Evolutionary conservation across 1,140 invertebrate species (phyloP).

Genomic region (Ruditapes philippinarum): DNA sequence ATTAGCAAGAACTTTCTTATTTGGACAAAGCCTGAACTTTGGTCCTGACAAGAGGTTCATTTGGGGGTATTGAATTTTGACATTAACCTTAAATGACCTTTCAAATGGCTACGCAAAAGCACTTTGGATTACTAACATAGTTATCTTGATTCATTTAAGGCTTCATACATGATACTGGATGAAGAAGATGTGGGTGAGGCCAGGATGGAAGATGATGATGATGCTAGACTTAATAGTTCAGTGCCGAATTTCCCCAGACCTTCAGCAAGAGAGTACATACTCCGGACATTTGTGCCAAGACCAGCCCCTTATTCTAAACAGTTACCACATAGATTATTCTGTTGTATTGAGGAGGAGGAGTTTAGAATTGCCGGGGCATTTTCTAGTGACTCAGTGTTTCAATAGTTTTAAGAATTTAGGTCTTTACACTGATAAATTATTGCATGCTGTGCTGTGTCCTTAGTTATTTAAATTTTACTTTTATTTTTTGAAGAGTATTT

Average conservation of each 20-base stretch:
- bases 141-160: slow-evolving; percentile 72
- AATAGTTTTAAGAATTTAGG: too few relatives aligned
- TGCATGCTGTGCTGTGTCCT: too few relatives aligned
- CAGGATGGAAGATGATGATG: not conserved
- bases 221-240: slow-evolving; percentile 54
- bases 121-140: too few relatives aligned
- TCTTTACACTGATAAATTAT: too few relatives aligned
- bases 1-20: too few relatives aligned
- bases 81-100: too few relatives aligned
- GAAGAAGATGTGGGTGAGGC: slow-evolving; percentile 55
- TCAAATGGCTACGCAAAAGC: too few relatives aligned
- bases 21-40: too few relatives aligned
- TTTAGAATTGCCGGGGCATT: slow-evolving; percentile 91
- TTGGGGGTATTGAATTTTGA: too few relatives aligned
- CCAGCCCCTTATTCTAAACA: slow-evolving; percentile 90
- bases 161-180: slow-evolving; percentile 81
- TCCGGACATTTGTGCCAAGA: slow-evolving; percentile 89
- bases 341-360: slow-evolving; percentile 89
- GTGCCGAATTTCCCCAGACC: slow-evolving; percentile 89
- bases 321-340: slow-evolving; percentile 90
- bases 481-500: too few relatives aligned
- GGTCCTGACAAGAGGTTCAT: too few relatives aligned
- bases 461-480: too few relatives aligned
- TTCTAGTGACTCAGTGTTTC: slow-evolving; percentile 91
- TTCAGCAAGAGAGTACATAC: slow-evolving; percentile 90